These are phyloP conservation scores for Saturnia japonica DNA, from an alignment of 2,888 invertebrate species.

Conservation along the genomic window DNA sequence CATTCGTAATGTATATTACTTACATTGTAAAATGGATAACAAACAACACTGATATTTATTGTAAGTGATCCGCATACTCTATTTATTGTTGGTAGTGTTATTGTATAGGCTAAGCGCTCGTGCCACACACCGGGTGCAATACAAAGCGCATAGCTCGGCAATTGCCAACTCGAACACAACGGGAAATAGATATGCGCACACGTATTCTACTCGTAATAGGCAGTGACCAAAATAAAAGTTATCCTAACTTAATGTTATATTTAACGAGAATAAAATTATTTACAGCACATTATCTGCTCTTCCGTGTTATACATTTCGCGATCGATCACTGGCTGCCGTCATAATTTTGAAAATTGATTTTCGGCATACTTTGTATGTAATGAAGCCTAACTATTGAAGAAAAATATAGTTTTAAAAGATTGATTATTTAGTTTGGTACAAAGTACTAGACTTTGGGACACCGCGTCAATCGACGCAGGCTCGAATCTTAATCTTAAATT, in stretches of 20 bases:
- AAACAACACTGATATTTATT: not conserved
- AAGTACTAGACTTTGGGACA: too few relatives aligned
- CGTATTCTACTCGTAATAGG: constrained; percentile 18
- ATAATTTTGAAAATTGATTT: not conserved
- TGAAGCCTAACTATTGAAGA: not conserved
- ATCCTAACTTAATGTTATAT: not conserved
- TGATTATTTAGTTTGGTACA: too few relatives aligned
- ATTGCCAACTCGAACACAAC: constrained; percentile 10
- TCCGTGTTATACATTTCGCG: not conserved
- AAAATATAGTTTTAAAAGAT: not conserved
- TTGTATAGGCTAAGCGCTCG: constrained; percentile 11
- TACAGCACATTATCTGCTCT: not conserved
- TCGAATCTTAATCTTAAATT: too few relatives aligned
- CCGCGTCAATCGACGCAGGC: too few relatives aligned
- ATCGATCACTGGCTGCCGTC: not conserved
- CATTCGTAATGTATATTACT: not conserved
- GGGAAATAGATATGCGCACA: constrained; percentile 17
- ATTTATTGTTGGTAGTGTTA: constrained; percentile 2
- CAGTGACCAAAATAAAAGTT: constrained; percentile 15
- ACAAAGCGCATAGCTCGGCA: not conserved
- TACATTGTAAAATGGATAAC: not conserved
- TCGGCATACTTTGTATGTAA: not conserved
- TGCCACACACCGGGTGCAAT: constrained; percentile 13
- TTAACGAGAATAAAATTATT: not conserved
- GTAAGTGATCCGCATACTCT: constrained; percentile 6